Evolutionary conservation across 2,113 vertebrate species (phyloP), one percentile per base, ranked within the genome.

Genomic region (Elachura formosa): DNA sequence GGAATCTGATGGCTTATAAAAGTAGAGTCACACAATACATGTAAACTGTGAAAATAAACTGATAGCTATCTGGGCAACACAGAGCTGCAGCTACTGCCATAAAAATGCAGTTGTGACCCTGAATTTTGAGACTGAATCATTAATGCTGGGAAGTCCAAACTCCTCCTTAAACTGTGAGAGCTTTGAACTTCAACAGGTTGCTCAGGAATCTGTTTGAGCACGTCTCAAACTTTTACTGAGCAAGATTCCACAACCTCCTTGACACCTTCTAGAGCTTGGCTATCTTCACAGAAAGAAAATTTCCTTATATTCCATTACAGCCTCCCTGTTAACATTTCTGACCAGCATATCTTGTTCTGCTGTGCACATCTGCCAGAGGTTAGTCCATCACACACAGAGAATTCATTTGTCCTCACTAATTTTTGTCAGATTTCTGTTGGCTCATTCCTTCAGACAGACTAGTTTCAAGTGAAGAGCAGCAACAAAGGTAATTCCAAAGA

Each of bases 341-440:
- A 72, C 15, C 10, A 46, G 14, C 7, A 0, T 5, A 40, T 20
- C 48, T 46, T n/a, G 21, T 36, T 83, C n/a, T 63, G 22, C 48
- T 21, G 11, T 13, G 43, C 40, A 51, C 3, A 7, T 5, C 49
- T 67, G 15, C 33, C 31, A 23, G 10, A 4, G 28, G 6, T 29
- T 11, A 40, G 26, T 10, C 43, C 48, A 46, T 38, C 49, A 45
- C 43, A 79, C 49, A 41, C 20, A 55, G 14, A 28, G 26, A 46
- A 55, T 8, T 52, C 15, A 41, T 16, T 9, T 55, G 3, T 22
- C 25, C 40, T 58, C 14, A 31, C 2, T 10, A 12, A 76, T 40
- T 56, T 79, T 67, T 0, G 0, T 9, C 46, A 24, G 8, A 33
- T 29, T 46, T n/a, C 40, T 40, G 5, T 2, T 54, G 58, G 24